Evolutionary conservation across 2,113 vertebrate genomes (phyloP).

Genomic region (human (Homo sapiens)): GRCh38 chr2:99425001-99425500

Average conservation of each 20-base stretch:
- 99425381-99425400: neutral
- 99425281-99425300: slow-evolving; percentile 10
- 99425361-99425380: neutral
- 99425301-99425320: neutral
- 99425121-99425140: neutral
- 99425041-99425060: slow-evolving; percentile 57
- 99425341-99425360: neutral
- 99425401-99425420: neutral
- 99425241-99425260: neutral
- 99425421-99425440: neutral
- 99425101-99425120: neutral
- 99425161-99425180: neutral
- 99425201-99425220: neutral
- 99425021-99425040: slow-evolving; percentile 51
- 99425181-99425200: neutral
- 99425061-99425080: slow-evolving; percentile 54
- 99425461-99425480: neutral
- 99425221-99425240: neutral
- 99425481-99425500: neutral
- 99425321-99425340: neutral
- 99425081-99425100: slow-evolving; percentile 32
- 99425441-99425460: neutral
- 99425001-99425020: slow-evolving; percentile 64
- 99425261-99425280: slow-evolving; percentile 7
- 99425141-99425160: neutral